phyloP scores from a whole-genome alignment of 2,113 vertebrate genomes.

The Rynchops niger region DNA sequence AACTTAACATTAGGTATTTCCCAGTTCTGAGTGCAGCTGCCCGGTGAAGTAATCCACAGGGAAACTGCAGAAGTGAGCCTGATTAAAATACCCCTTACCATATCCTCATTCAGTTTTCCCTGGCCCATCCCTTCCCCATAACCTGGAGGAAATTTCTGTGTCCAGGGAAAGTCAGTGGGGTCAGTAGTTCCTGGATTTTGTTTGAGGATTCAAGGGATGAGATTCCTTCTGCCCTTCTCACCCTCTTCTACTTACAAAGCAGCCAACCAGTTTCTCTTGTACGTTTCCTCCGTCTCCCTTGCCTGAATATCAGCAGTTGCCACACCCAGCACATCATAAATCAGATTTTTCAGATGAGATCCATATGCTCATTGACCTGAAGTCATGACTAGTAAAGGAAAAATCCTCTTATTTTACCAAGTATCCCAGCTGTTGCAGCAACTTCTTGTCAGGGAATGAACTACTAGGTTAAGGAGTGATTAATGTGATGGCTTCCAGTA shows the following conservation, averaged over 20 bases:
- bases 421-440: neutral
- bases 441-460: neutral
- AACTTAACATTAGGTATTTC: neutral
- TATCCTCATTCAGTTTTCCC: neutral
- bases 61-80: neutral
- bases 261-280: neutral
- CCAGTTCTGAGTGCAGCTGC: neutral
- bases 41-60: neutral
- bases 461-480: neutral
- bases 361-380: neutral
- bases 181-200: neutral
- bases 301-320: neutral
- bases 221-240: neutral
- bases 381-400: neutral
- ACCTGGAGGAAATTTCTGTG: neutral
- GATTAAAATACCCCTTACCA: neutral
- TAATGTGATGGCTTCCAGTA: neutral
- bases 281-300: neutral
- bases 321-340: neutral
- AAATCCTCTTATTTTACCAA: neutral
- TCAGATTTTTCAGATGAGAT: neutral
- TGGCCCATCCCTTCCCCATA: accelerated
- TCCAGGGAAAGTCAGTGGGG: neutral
- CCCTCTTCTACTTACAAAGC: neutral
- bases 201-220: neutral